phyloP scores from a whole-genome alignment of 2,888 invertebrate species.

The Aleiodes leptofemur region DNA sequence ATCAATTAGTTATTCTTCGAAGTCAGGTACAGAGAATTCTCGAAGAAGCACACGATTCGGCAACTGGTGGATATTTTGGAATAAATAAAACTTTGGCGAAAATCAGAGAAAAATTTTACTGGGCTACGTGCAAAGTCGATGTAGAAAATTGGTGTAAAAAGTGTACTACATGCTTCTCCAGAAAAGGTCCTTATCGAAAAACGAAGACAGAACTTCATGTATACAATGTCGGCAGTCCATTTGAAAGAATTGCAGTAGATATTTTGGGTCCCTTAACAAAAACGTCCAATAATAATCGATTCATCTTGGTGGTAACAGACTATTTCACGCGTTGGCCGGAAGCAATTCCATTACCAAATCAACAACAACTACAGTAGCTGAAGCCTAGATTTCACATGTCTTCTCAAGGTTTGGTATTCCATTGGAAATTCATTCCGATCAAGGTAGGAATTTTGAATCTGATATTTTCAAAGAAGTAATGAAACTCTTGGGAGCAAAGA shows the following conservation, averaged over 20 bases:
- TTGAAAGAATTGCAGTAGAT: constrained; percentile 56
- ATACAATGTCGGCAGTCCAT: constrained; percentile 53
- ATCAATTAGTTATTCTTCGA: constrained; percentile 52
- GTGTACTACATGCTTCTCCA: constrained; percentile 58
- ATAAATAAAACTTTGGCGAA: constrained; percentile 58
- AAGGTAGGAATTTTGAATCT: constrained; percentile 63
- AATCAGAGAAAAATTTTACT: constrained; percentile 58
- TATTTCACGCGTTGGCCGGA: constrained; percentile 14
- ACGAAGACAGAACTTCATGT: constrained; percentile 42
- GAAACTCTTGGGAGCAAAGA: constrained; percentile 58
- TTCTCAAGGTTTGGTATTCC: constrained; percentile 56
- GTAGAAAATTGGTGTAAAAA: too few species aligned
- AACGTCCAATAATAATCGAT: constrained; percentile 55
- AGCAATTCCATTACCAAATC: constrained; percentile 21
- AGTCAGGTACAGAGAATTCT: constrained; percentile 13
- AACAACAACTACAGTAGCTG: constrained; percentile 14
- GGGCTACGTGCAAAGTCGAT: constrained; percentile 41
- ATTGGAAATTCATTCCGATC: constrained; percentile 53
- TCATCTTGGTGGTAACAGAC: constrained; percentile 56
- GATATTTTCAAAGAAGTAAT: constrained; percentile 54
- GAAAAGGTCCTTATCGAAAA: constrained; percentile 53
- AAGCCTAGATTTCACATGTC: constrained; percentile 53
- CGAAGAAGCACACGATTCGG: constrained; percentile 53
- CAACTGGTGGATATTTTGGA: constrained; percentile 60
- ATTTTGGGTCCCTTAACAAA: constrained; percentile 56